Conservation (phyloP, 2,113 vertebrate species). For the Argyrosomus japonicus region DNA sequence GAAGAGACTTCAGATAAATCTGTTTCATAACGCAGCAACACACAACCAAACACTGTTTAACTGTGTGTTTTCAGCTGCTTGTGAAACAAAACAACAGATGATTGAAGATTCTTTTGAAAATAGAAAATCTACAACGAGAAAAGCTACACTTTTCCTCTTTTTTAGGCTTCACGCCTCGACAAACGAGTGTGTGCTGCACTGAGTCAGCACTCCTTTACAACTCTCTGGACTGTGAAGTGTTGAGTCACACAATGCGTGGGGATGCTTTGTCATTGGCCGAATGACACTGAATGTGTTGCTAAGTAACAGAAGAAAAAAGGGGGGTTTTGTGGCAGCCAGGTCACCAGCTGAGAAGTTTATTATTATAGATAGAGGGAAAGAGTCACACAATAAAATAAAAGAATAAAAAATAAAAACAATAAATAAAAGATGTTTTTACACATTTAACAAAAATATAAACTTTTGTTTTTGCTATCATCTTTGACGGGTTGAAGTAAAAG, state of each 20-base stretch:
- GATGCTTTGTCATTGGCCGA: not conserved
- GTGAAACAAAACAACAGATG: not conserved
- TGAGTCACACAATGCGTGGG: constrained; percentile 57
- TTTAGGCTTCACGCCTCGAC: not conserved
- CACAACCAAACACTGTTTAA: not conserved
- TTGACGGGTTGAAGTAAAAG: too few relatives aligned
- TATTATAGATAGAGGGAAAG: not conserved
- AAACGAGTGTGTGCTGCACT: not conserved
- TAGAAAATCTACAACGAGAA: not conserved
- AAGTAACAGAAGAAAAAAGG: constrained; percentile 32
- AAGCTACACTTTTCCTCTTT: not conserved
- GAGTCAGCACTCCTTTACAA: constrained; percentile 40
- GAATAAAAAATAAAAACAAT: too few relatives aligned
- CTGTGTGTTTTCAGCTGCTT: not conserved
- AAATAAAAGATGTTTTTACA: too few relatives aligned
- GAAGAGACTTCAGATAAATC: constrained; percentile 12
- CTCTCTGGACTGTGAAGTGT: constrained; percentile 31
- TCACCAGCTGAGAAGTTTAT: constrained; percentile 12
- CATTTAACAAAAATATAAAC: too few relatives aligned
- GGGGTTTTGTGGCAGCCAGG: constrained; percentile 13
- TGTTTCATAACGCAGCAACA: constrained; percentile 25
- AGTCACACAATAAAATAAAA: too few relatives aligned
- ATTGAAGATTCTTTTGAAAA: not conserved
- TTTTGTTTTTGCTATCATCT: too few relatives aligned
- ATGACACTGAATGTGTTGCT: constrained; percentile 53